Conservation (phyloP, 2,888 invertebrate species). For the Chouioia cunea region DNA sequence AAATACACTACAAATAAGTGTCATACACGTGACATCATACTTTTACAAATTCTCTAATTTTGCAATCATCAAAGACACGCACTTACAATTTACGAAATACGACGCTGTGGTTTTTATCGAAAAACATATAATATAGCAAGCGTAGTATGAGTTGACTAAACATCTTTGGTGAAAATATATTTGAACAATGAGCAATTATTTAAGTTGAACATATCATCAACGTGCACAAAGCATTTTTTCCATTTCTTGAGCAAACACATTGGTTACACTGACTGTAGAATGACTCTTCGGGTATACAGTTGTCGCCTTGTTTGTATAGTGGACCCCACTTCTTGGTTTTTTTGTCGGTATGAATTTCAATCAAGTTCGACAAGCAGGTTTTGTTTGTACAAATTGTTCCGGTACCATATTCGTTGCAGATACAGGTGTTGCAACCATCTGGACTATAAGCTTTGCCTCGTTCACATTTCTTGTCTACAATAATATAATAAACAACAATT, state of each 20-base stretch:
- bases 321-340: neutral
- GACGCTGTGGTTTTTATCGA: neutral
- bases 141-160: too few species aligned
- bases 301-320: neutral
- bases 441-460: neutral
- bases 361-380: neutral
- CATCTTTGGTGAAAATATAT: neutral
- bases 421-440: conserved; percentile 1
- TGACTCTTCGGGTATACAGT: neutral
- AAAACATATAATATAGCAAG: too few species aligned
- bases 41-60: too few species aligned
- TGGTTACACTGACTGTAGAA: conserved; percentile 71
- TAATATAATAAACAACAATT: too few species aligned
- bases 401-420: conserved; percentile 2
- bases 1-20: too few species aligned
- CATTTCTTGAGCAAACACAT: conserved; percentile 71
- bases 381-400: neutral
- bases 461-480: neutral
- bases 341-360: neutral
- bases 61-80: too few species aligned
- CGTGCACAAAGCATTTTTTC: conserved; percentile 70
- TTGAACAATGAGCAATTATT: neutral
- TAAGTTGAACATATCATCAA: conserved; percentile 52
- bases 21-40: too few species aligned
- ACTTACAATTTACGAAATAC: too few species aligned